Percentiles rank a stretch among this genome's conserved stretches.
These are phyloP conservation scores for Plebejus anna DNA, from an alignment of 2,888 invertebrate genomes.

Conservation along the genomic window DNA sequence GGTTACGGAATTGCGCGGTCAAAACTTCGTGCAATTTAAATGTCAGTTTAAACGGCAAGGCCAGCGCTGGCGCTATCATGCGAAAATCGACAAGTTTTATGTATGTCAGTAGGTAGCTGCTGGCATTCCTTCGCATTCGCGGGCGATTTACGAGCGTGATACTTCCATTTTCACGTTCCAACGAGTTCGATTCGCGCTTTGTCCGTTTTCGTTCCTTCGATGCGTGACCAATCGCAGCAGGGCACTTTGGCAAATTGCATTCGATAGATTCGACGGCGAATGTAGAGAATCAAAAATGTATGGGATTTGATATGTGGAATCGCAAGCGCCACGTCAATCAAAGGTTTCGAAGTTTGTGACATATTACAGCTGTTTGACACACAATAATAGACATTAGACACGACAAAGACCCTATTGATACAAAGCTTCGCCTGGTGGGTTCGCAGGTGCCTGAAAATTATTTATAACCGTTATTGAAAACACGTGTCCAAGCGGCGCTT, in stretches of 20 bases:
- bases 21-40: slow-evolving; percentile 67
- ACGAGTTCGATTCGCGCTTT: slow-evolving; percentile 59
- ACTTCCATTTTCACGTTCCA: slow-evolving; percentile 73
- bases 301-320: not conserved
- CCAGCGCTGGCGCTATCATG: slow-evolving; percentile 59
- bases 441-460: too few relatives aligned
- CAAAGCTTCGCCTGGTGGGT: too few relatives aligned
- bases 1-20: slow-evolving; percentile 63
- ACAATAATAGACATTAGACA: too few relatives aligned
- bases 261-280: not conserved
- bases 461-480: too few relatives aligned
- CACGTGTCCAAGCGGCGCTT: too few relatives aligned
- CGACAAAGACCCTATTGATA: too few relatives aligned
- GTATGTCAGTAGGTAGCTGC: slow-evolving; percentile 60
- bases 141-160: slow-evolving; percentile 67
- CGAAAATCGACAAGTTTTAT: slow-evolving; percentile 71
- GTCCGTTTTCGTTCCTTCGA: slow-evolving; percentile 57
- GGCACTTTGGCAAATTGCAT: not conserved
- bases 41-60: slow-evolving; percentile 67
- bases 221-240: slow-evolving; percentile 49
- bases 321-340: not conserved
- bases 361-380: too few relatives aligned
- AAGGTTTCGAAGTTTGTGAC: too few relatives aligned
- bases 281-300: not conserved
- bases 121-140: slow-evolving; percentile 65